phyloP scores from a whole-genome alignment of 2,797 vertebrate genomes.

The Dendrocincla tyrannina region DNA sequence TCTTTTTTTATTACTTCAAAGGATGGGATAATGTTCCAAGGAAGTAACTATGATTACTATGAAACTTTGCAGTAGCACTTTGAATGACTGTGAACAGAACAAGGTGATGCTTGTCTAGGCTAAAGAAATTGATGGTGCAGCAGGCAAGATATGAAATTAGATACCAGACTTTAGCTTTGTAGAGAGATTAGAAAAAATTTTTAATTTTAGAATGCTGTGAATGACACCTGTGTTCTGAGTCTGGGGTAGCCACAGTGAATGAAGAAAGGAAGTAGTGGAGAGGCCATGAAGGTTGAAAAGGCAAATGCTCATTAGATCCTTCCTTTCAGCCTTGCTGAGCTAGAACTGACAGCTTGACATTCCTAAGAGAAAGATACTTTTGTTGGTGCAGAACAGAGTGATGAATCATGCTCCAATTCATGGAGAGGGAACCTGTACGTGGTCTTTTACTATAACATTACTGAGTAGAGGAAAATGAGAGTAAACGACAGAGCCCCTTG shows the following conservation, averaged over 20 bases:
- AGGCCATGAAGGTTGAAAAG: neutral
- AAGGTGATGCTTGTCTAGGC: neutral
- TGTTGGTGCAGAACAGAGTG: neutral
- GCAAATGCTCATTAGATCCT: neutral
- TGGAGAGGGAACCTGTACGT: neutral
- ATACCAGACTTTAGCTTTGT: neutral
- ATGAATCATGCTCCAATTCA: neutral
- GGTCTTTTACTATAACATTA: neutral
- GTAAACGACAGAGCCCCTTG: neutral
- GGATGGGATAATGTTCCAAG: neutral
- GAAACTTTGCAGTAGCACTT: neutral
- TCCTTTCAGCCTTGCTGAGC: neutral
- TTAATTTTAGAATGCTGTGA: neutral
- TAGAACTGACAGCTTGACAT: neutral
- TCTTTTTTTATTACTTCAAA: neutral
- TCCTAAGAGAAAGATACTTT: neutral
- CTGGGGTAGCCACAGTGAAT: neutral
- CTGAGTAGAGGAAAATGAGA: neutral
- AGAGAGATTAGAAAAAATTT: neutral
- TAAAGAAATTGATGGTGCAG: neutral
- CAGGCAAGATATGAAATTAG: neutral
- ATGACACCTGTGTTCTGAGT: neutral
- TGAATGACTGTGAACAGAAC: neutral
- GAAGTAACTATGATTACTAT: neutral
- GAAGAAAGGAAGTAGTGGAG: neutral